A percentile compares a stretch with the other conserved stretches of the same genome.
These are phyloP conservation scores for Orchesella flavescens DNA, from an alignment of 2,888 invertebrate genomes.

Conservation along the genomic window DNA sequence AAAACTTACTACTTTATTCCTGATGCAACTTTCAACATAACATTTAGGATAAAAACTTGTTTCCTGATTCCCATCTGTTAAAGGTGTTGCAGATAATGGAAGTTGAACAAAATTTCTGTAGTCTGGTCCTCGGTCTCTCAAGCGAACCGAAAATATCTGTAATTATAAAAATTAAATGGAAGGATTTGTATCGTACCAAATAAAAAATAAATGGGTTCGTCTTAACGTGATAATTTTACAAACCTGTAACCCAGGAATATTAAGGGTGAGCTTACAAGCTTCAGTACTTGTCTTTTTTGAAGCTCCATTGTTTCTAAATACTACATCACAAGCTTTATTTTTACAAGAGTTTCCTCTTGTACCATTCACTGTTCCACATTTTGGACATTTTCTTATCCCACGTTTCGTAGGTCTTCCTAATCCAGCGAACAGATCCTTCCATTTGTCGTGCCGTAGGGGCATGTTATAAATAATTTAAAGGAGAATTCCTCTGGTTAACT, in stretches of 20 bases:
- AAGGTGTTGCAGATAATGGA: conserved; percentile 11
- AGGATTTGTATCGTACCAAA: too few relatives aligned
- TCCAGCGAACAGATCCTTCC: conserved; percentile 76
- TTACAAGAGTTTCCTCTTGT: conserved; percentile 82
- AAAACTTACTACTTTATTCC: conserved; percentile 38
- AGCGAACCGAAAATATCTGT: conserved; percentile 81
- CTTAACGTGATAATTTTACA: not conserved
- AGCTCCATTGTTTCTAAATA: conserved; percentile 78
- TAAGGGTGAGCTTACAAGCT: conserved; percentile 78
- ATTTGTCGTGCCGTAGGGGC: conserved; percentile 67
- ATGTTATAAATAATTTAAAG: conserved; percentile 28
- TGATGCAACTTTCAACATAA: conserved; percentile 77
- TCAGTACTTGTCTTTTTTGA: conserved; percentile 78
- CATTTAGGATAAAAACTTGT: conserved; percentile 76
- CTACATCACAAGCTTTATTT: conserved; percentile 81
- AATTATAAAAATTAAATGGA: conserved; percentile 17
- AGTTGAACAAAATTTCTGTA: conserved; percentile 84
- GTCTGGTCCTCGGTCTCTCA: conserved; percentile 77
- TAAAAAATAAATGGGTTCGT: too few relatives aligned
- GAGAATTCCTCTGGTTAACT: too few relatives aligned
- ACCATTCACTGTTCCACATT: conserved; percentile 85
- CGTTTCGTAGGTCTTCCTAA: conserved; percentile 81
- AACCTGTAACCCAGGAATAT: conserved; percentile 61
- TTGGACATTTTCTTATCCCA: conserved; percentile 83
- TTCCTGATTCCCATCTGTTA: conserved; percentile 63